Evolutionary conservation across 1,140 invertebrate genomes (phyloP).

Genomic region (Aphaenogaster rudis): DNA sequence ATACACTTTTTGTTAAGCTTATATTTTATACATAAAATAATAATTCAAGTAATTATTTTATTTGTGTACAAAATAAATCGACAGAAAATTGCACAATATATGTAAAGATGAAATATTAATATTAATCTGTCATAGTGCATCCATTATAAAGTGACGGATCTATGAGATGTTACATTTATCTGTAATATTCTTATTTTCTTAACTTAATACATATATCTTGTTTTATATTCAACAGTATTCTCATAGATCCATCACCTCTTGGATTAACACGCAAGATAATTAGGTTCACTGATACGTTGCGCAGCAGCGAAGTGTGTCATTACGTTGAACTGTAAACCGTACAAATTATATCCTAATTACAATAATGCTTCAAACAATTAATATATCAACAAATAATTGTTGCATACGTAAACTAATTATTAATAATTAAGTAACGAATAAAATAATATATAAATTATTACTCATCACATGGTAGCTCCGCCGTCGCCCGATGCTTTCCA

Average conservation of each 20-base stretch:
- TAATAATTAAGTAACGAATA: background rate
- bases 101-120: background rate
- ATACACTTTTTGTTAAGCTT: background rate
- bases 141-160: background rate
- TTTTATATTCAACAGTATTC: background rate
- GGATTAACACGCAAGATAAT: background rate
- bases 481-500: background rate
- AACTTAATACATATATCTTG: background rate
- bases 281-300: background rate
- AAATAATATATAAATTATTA: slow-evolving; percentile 5
- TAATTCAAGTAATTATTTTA: slow-evolving; percentile 2
- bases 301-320: background rate
- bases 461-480: background rate
- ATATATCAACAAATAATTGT: background rate
- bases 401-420: background rate
- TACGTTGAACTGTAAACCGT: background rate
- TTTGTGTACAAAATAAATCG: background rate
- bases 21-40: background rate
- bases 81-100: background rate
- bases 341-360: slow-evolving; percentile 4
- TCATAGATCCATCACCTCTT: background rate
- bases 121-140: background rate
- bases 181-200: background rate
- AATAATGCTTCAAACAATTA: background rate
- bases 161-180: background rate